phyloP scores from a whole-genome alignment of 2,113 vertebrate genomes.

The Zosterops borbonicus region DNA sequence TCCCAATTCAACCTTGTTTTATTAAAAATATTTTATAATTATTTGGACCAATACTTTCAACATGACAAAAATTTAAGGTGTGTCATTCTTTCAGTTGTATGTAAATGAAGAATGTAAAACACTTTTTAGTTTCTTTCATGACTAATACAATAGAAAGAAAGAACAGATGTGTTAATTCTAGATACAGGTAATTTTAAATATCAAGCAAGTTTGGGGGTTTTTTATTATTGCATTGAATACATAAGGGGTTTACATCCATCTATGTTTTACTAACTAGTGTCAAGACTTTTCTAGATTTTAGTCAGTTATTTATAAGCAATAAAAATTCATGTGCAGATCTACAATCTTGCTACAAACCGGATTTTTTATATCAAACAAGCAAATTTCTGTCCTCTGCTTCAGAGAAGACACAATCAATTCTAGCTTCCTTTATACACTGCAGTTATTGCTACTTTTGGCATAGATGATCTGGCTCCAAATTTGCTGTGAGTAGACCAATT shows the following conservation, averaged over 20 bases:
- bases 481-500: conserved; percentile 49
- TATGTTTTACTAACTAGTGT: not conserved
- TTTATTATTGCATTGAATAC: not conserved
- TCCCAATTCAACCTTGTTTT: not conserved
- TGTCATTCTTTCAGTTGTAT: not conserved
- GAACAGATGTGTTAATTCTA: not conserved
- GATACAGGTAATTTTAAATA: not conserved
- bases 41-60: not conserved
- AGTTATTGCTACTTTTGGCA: conserved; percentile 55
- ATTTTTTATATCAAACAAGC: conserved; percentile 56
- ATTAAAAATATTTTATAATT: not conserved
- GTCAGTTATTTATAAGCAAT: not conserved
- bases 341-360: not conserved
- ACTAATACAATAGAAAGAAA: not conserved
- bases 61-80: not conserved
- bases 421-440: conserved; percentile 11
- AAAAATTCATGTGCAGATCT: not conserved
- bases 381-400: conserved; percentile 35
- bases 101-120: not conserved
- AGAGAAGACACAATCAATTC: conserved; percentile 36
- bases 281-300: not conserved
- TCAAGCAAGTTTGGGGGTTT: no score
- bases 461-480: conserved; percentile 53
- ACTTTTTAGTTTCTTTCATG: not conserved
- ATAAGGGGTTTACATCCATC: not conserved